Percentiles rank a stretch among this genome's conserved stretches.
phyloP scores from a whole-genome alignment of 1,140 invertebrate genomes.

The Caenorhabditis inopinata region DNA sequence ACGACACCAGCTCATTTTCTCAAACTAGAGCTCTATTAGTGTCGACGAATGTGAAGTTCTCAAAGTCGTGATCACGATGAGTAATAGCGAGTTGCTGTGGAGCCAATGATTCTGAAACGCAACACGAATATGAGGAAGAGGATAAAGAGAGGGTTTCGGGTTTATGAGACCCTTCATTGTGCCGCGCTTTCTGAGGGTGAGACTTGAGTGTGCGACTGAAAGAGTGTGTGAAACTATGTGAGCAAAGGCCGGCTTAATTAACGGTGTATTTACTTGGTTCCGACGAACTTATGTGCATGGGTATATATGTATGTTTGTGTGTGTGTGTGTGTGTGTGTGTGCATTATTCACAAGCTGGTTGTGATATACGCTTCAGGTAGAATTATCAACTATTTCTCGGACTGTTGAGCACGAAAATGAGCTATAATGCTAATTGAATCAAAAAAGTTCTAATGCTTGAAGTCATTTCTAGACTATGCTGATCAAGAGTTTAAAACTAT shows the following conservation, averaged over 20 bases:
- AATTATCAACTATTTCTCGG: too few species aligned
- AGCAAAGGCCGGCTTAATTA: constrained; percentile 9
- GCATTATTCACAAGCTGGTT: not conserved
- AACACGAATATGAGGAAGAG: not conserved
- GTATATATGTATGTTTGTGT: not conserved
- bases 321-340: not conserved
- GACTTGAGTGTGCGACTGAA: not conserved
- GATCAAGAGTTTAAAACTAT: too few species aligned
- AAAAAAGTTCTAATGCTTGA: too few species aligned
- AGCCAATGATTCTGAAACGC: constrained; percentile 8
- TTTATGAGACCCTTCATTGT: not conserved
- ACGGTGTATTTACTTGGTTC: not conserved
- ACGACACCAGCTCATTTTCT: not conserved
- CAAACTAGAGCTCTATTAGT: not conserved
- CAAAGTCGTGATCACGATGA: constrained; percentile 23
- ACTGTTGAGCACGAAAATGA: too few species aligned
- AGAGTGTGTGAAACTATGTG: not conserved
- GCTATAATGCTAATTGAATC: too few species aligned
- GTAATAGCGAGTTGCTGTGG: constrained; percentile 3
- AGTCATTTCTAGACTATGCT: too few species aligned
- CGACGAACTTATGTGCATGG: constrained; percentile 5
- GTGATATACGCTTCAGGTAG: too few species aligned
- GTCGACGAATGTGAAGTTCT: constrained; percentile 29
- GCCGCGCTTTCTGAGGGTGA: not conserved
- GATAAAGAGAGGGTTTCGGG: not conserved